Evolutionary conservation across 2,797 vertebrate species (phyloP), one percentile per base, ranked within the genome.

Genomic region (Cyclura pinguis): DNA sequence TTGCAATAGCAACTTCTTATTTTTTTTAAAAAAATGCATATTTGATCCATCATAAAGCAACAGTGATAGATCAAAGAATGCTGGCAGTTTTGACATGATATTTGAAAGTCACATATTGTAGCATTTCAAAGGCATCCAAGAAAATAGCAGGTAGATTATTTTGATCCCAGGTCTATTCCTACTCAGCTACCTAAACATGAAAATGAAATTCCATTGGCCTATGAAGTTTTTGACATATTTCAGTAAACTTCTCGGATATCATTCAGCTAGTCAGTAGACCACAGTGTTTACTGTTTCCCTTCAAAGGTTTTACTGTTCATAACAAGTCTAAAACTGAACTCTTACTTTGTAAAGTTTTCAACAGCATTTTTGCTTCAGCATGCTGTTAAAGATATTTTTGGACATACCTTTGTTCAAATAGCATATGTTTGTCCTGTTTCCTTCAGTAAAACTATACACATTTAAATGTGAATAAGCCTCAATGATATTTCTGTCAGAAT

Each of bases 191-290:
- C 81, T 86, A 74, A 94, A 91, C 1, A 80, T 27, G 74, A 93
- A 93, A 95, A 96, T 87, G 3, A 92, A 95, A 93, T 89, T 90
- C 83, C 4, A 91, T 20, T 35, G 64, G 13, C 59, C 47, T 88
- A 29, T 78, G 18, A 92, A 77, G 92, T 74, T 91, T 86, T 93
- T 93, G 76, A 88, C 50, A 87, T 74, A 69, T 94, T 50, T 92
- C 90, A 84, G 73, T 93, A 93, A 96, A 87, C 35, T 82, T 1
- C 57, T 95, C 42, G 78, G 74, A 32, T 57, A 91, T 82, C 94
- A 95, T 94, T 94, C 80, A 90, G 20, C 57, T 93, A 90, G 82
- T 86, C 64, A 94, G 29, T 90, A 92, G 74, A 94, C 57, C n/a
- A 42, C 64, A 87, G 2, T 87, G 74, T 91, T 93, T 93, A 91